These are phyloP conservation scores for Mormyrops attenuatus DNA, from an alignment of 2,797 vertebrate genomes.

Conservation along the genomic window DNA sequence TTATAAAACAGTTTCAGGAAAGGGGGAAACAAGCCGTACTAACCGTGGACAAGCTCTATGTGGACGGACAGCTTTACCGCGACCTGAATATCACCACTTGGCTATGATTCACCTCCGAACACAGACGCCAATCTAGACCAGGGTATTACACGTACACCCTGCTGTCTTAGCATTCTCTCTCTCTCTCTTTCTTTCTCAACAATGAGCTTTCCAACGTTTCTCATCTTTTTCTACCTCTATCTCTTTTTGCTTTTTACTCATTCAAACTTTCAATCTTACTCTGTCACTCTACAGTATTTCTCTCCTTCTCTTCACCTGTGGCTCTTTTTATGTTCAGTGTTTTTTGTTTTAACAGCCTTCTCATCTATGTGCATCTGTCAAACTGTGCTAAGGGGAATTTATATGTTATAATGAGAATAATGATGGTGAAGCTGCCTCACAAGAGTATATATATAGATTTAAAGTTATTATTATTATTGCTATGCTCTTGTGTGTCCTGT, in stretches of 20 bases:
- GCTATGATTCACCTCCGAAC: not conserved
- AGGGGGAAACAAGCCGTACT: not conserved
- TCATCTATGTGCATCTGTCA: too few species aligned
- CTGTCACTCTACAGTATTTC: not conserved
- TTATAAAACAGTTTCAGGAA: not conserved
- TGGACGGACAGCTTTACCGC: not conserved
- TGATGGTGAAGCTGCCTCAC: not conserved
- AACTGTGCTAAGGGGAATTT: too few species aligned
- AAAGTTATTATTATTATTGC: too few species aligned
- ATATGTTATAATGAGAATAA: too few species aligned
- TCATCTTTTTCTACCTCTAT: not conserved
- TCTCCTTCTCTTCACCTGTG: too few species aligned
- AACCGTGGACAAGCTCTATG: not conserved
- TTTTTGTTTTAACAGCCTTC: not conserved
- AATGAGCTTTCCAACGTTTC: not conserved
- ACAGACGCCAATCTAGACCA: not conserved
- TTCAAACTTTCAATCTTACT: not conserved
- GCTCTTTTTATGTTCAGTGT: too few species aligned
- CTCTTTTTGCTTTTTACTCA: not conserved
- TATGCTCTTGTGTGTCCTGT: too few species aligned
- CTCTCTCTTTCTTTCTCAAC: not conserved
- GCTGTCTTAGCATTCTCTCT: not conserved
- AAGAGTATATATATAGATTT: not conserved
- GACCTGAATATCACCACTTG: not conserved
- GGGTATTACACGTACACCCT: not conserved